phyloP scores from a whole-genome alignment of 2,113 vertebrate genomes.

The Emydura subglobosa region DNA sequence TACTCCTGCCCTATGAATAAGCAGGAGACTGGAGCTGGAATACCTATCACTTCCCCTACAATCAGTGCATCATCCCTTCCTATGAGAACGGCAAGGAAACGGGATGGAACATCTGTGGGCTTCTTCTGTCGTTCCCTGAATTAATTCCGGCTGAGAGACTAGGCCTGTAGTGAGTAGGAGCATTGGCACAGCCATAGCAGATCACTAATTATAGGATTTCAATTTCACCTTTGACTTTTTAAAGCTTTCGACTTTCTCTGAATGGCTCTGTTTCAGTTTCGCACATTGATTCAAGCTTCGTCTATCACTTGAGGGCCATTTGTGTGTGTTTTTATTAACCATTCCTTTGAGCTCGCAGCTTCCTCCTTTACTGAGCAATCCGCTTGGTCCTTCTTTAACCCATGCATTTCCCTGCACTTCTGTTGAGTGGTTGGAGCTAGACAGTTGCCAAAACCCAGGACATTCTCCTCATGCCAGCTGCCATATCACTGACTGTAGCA shows the following conservation, averaged over 20 bases:
- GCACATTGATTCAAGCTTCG: not conserved
- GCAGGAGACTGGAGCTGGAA: rapidly evolving
- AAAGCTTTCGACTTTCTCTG: not conserved
- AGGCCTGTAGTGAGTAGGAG: not conserved
- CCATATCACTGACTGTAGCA: not conserved
- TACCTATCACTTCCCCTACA: rapidly evolving
- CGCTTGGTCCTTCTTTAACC: not conserved
- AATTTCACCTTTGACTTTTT: not conserved
- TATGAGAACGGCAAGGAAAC: rapidly evolving
- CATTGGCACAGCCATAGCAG: not conserved
- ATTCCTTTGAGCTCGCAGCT: not conserved
- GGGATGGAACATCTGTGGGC: not conserved
- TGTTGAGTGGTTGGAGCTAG: not conserved
- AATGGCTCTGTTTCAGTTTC: not conserved
- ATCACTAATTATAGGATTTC: not conserved
- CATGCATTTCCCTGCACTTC: not conserved
- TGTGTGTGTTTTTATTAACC: not conserved
- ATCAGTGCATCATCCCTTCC: rapidly evolving
- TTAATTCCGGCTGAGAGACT: not conserved
- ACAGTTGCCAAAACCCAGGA: not conserved
- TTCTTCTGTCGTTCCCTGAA: not conserved
- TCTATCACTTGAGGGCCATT: not conserved
- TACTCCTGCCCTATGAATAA: not conserved
- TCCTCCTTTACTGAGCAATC: not conserved
- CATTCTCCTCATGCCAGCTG: not conserved